Base-by-base conservation (phyloP, 1,140 invertebrate genomes). In the Scaptomyza graminum region DNA sequence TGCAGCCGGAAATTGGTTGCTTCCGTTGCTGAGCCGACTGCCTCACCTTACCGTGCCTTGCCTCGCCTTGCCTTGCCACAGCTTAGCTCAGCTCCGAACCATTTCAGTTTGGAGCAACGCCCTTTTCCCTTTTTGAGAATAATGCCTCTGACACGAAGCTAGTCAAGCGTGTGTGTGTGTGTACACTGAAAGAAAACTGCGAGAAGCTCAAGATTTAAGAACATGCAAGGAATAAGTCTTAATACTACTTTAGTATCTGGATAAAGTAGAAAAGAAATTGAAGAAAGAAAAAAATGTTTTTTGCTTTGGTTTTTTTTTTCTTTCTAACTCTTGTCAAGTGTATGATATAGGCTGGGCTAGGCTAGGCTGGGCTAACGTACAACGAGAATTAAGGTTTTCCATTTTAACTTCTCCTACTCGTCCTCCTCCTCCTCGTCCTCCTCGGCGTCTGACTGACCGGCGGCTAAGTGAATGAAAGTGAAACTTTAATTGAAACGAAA, bases 401-500 rank as follows among this genome's bases (percentile, higher is more conserved):
- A 11, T 43, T 56, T 56, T 56, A 18, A 59, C 52, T 50, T 54
- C 13, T 43, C 9, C 13, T 16, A n/a, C 31, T 9, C 37, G 2
- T 12, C n/a, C 18, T 22, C 18, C 18, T 3, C 18, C 18, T 22
- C 18, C 18, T 18, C 18, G 1, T 18, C 18, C 18, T 18, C 3
- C 18, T 18, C n/a, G n/a, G n/a, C n/a, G n/a, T n/a, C 18, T 16
- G 34, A 31, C 56, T 16, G 16, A 18, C 31, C 28, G 16, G 31
- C 31, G 37, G 25, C 62, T 88, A 81, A 85, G 78, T 85, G 81
- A 87, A 87, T 87, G 83, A 88, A 87, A 87, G 52, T 67, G 83
- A 88, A 88, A 87, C 74, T 88, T 82, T 87, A 87, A 87, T 87
- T 87, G 82, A 87, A 87, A 82, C 51, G 78, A 87, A 79, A 83